phyloP scores from a whole-genome alignment of 64 coral and sea anemone genomes.

The Montipora capricornis region DNA sequence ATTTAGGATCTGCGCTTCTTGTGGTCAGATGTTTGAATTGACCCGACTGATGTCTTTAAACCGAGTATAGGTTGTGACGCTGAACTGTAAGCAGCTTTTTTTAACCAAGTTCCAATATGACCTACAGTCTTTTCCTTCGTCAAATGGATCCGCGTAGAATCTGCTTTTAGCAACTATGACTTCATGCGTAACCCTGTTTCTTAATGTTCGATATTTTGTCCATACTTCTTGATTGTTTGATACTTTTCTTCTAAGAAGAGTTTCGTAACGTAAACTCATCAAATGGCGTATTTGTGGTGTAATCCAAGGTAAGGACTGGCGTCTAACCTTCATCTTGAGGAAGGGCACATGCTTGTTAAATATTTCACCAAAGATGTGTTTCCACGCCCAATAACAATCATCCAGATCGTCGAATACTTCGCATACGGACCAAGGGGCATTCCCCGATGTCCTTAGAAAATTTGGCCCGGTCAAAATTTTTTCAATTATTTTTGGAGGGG shows the following conservation, averaged over 20 bases:
- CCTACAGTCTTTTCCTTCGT: neutral
- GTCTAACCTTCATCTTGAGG: no score
- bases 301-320: constrained; percentile 24
- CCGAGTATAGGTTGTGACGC: constrained; percentile 13
- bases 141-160: constrained; percentile 9
- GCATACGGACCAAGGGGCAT: no score
- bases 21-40: constrained; percentile 3
- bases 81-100: neutral
- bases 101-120: neutral
- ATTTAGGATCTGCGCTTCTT: constrained; percentile 22
- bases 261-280: constrained; percentile 32
- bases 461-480: no score
- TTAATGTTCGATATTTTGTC: neutral
- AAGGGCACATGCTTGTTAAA: no score
- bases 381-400: no score
- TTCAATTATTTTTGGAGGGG: constrained; percentile 16
- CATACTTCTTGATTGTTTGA: constrained; percentile 8
- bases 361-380: no score
- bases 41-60: constrained; percentile 2
- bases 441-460: no score
- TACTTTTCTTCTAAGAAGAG: neutral
- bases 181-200: neutral
- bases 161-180: neutral
- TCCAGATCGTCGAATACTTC: no score
- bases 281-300: constrained; percentile 29